These are phyloP conservation scores for Lypha dubia DNA, from an alignment of 2,888 invertebrate species.

Conservation along the genomic window DNA sequence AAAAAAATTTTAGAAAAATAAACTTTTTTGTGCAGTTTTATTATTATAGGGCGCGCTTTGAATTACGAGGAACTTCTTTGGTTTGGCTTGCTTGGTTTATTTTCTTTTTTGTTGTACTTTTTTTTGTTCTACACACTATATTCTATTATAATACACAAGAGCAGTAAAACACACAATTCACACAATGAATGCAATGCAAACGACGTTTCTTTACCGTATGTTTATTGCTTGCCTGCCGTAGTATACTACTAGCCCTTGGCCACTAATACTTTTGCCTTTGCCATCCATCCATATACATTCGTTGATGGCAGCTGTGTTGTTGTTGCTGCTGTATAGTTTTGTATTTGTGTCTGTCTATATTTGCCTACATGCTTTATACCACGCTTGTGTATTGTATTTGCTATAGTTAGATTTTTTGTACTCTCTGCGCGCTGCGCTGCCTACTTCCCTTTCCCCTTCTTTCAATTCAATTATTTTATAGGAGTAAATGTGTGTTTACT, in stretches of 20 bases:
- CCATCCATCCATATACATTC: slow-evolving; percentile 69
- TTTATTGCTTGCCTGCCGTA: slow-evolving; percentile 73
- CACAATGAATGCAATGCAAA: slow-evolving; percentile 72
- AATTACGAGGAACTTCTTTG: slow-evolving; percentile 72
- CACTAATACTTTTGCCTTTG: slow-evolving; percentile 77
- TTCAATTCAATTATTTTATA: slow-evolving; percentile 2
- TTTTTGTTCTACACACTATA: slow-evolving; percentile 65
- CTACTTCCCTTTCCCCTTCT: slow-evolving; percentile 68
- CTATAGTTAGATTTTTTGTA: slow-evolving; percentile 64
- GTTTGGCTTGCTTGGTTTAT: slow-evolving; percentile 67
- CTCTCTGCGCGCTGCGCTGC: slow-evolving; percentile 71
- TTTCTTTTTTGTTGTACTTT: slow-evolving; percentile 61
- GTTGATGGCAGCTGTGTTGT: slow-evolving; percentile 56
- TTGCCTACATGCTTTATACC: slow-evolving; percentile 66
- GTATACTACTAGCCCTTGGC: slow-evolving; percentile 79
- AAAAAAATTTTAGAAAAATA: slow-evolving; percentile 49
- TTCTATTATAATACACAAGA: slow-evolving; percentile 70
- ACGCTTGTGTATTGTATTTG: slow-evolving; percentile 68
- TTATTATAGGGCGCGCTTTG: slow-evolving; percentile 72
- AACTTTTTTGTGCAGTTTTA: slow-evolving; percentile 68
- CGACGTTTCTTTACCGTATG: slow-evolving; percentile 73
- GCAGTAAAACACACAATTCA: slow-evolving; percentile 63
- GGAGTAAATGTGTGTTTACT: slow-evolving; percentile 14
- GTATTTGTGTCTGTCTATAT: slow-evolving; percentile 43
- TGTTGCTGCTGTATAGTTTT: slow-evolving; percentile 34